phyloP scores from a whole-genome alignment of 2,888 invertebrate genomes.

The Pardosa pseudoannulata region DNA sequence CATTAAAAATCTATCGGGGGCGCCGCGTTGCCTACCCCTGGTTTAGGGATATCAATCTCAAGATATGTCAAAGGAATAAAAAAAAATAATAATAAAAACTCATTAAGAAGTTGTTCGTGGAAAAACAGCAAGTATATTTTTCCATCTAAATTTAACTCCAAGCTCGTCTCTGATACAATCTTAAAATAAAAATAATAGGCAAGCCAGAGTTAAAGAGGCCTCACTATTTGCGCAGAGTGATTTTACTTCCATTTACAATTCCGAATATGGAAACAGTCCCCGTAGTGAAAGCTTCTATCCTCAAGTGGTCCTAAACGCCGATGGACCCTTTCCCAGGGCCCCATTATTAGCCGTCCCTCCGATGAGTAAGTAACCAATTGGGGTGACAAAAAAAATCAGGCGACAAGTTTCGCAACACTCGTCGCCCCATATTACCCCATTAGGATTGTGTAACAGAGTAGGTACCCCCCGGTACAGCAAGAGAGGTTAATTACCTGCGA shows the following conservation, averaged over 20 bases:
- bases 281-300: neutral
- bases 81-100: too few relatives aligned
- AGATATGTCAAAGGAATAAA: too few relatives aligned
- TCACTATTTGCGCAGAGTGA: too few relatives aligned
- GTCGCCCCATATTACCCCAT: constrained; percentile 66
- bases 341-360: constrained; percentile 64
- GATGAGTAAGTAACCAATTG: constrained; percentile 71
- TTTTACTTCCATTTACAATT: neutral
- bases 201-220: too few relatives aligned
- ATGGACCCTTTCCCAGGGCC: constrained; percentile 60
- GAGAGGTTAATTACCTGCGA: constrained; percentile 5
- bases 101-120: too few relatives aligned
- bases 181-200: too few relatives aligned
- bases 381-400: constrained; percentile 64
- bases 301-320: constrained; percentile 44
- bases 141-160: too few relatives aligned
- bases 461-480: neutral
- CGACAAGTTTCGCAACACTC: constrained; percentile 68
- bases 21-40: too few relatives aligned
- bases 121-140: too few relatives aligned
- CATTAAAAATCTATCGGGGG: too few relatives aligned
- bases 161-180: too few relatives aligned
- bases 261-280: constrained; percentile 23
- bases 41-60: too few relatives aligned
- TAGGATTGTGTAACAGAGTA: constrained; percentile 48